phyloP scores from a whole-genome alignment of 1,140 invertebrate genomes.

The Neodiprion lecontei region DNA sequence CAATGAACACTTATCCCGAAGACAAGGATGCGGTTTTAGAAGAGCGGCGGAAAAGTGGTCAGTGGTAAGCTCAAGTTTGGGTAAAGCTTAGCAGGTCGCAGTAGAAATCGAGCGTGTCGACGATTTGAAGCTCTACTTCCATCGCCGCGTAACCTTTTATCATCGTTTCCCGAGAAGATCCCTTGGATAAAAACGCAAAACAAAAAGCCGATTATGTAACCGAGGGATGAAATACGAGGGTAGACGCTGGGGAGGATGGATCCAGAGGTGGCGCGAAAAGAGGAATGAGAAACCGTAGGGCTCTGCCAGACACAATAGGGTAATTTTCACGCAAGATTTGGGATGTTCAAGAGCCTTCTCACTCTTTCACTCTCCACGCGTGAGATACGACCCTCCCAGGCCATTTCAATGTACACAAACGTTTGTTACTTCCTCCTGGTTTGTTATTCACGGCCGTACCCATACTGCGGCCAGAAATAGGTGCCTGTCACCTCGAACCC shows the following conservation, averaged over 20 bases:
- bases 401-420: constrained; percentile 60
- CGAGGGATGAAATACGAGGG: constrained; percentile 54
- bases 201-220: constrained; percentile 63
- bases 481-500: constrained; percentile 20
- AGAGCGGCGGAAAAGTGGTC: no score
- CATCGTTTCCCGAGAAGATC: constrained; percentile 23
- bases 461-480: background rate
- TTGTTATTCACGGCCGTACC: constrained; percentile 45
- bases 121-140: background rate
- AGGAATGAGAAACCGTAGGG: constrained; percentile 11
- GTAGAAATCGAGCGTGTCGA: background rate
- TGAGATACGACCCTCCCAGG: constrained; percentile 53
- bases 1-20: no score
- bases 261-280: constrained; percentile 22
- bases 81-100: background rate
- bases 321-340: constrained; percentile 65
- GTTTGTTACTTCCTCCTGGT: constrained; percentile 59
- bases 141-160: background rate
- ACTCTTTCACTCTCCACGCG: constrained; percentile 18
- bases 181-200: constrained; percentile 58
- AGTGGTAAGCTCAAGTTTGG: no score
- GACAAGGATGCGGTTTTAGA: no score
- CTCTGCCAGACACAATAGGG: constrained; percentile 52
- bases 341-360: constrained; percentile 34
- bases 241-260: constrained; percentile 21